These are phyloP conservation scores for Seriola rivoliana DNA, from an alignment of 2,113 vertebrate species.

Conservation along the genomic window DNA sequence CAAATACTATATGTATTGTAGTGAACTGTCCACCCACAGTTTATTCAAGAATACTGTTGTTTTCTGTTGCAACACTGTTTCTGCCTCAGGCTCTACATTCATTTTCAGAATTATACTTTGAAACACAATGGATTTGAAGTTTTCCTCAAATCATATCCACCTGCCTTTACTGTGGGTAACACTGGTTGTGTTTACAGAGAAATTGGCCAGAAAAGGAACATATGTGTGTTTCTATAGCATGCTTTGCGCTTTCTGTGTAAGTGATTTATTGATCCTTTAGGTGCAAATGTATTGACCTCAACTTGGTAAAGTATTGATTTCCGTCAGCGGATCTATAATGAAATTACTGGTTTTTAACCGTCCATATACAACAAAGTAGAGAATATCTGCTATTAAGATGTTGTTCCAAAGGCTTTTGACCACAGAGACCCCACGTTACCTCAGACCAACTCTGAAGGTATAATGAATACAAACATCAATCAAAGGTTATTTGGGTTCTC, in stretches of 20 bases:
- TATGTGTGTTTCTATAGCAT: neutral
- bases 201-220: neutral
- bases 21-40: slow-evolving; percentile 9
- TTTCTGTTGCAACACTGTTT: neutral
- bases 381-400: slow-evolving; percentile 27
- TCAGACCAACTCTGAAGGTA: neutral
- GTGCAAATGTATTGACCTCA: slow-evolving; percentile 56
- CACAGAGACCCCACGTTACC: neutral
- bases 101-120: slow-evolving; percentile 3
- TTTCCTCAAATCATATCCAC: neutral
- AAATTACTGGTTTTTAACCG: slow-evolving; percentile 51
- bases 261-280: slow-evolving; percentile 54
- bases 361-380: slow-evolving; percentile 7
- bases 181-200: slow-evolving; percentile 1
- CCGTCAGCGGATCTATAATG: slow-evolving; percentile 48
- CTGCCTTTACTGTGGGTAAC: neutral
- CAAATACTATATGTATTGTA: neutral
- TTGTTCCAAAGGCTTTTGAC: slow-evolving; percentile 23
- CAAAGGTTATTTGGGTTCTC: slow-evolving; percentile 16
- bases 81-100: slow-evolving; percentile 7
- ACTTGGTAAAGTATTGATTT: slow-evolving; percentile 48
- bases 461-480: slow-evolving; percentile 31
- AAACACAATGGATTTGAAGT: neutral
- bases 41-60: slow-evolving; percentile 19
- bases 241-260: slow-evolving; percentile 1